Conservation (phyloP, 1,140 invertebrate species). For the Agraylea sexmaculata region DNA sequence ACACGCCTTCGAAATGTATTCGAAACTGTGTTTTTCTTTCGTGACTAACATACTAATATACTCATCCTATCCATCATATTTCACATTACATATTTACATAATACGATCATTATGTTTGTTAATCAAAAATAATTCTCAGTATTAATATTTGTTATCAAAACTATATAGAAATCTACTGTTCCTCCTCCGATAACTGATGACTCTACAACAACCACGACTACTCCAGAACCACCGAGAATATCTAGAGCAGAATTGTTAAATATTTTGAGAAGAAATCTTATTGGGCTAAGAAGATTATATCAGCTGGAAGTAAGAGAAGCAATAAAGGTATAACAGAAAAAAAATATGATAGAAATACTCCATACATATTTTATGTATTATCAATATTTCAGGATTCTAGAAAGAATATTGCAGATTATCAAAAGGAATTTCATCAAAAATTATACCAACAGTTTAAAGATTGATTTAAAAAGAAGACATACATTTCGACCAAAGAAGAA, state of each 20-base stretch:
- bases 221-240: constrained; percentile 29
- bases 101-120: no score
- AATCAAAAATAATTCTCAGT: no score
- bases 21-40: no score
- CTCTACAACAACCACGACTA: constrained; percentile 20
- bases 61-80: no score
- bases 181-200: constrained; percentile 10
- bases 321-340: constrained; percentile 10
- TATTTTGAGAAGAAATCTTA: constrained; percentile 36
- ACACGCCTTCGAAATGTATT: no score
- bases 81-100: no score
- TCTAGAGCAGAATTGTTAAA: constrained; percentile 33
- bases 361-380: constrained; percentile 4
- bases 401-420: constrained; percentile 20
- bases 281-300: constrained; percentile 32
- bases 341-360: not conserved
- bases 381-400: constrained; percentile 18
- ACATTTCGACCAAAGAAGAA: no score
- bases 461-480: no score
- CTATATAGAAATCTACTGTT: constrained; percentile 14
- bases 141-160: constrained; percentile 1
- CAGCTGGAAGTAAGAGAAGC: constrained; percentile 27
- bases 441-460: constrained; percentile 19
- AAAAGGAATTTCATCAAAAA: constrained; percentile 17
- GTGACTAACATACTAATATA: no score